Percentiles rank a stretch among this genome's conserved stretches.
Evolutionary conservation across 1,140 invertebrate genomes (phyloP).

Genomic region (Agrilus planipennis): DNA sequence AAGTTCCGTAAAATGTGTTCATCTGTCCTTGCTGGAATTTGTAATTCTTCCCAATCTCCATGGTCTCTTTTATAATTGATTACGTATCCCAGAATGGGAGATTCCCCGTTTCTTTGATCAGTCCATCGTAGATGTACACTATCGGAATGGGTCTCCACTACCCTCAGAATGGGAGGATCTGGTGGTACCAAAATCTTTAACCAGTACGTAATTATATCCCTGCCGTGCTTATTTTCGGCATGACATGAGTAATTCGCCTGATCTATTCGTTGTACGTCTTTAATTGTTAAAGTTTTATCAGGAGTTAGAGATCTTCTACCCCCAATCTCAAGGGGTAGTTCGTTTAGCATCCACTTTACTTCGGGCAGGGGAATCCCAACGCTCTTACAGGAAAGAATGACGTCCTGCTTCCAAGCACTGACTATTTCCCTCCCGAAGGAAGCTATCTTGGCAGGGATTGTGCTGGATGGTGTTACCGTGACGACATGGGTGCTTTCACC

Average conservation of each 20-base stretch:
- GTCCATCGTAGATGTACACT: conserved; percentile 48
- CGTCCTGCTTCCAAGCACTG: conserved; percentile 75
- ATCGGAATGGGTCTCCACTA: conserved; percentile 57
- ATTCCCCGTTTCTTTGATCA: conserved; percentile 56
- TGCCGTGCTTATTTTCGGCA: conserved; percentile 72
- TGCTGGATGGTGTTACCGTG: conserved; percentile 62
- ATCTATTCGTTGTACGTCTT: conserved; percentile 61
- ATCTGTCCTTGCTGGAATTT: conserved; percentile 64
- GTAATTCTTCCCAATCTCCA: conserved; percentile 78
- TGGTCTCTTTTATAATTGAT: conserved; percentile 81
- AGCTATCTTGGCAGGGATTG: conserved; percentile 68
- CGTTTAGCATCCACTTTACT: conserved; percentile 63
- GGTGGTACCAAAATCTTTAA: conserved; percentile 57
- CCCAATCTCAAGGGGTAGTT: conserved; percentile 55
- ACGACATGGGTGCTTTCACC: conserved; percentile 65
- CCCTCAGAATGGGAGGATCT: conserved; percentile 51
- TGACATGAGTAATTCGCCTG: conserved; percentile 85
- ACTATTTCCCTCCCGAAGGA: conserved; percentile 67
- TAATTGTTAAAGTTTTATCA: conserved; percentile 61
- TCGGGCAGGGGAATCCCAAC: conserved; percentile 65
- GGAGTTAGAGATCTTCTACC: conserved; percentile 48
- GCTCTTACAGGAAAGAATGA: conserved; percentile 64
- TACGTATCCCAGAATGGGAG: conserved; percentile 65
- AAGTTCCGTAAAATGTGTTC: conserved; percentile 65
- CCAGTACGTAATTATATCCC: conserved; percentile 70